phyloP scores from a whole-genome alignment of 2,888 invertebrate genomes.

The Drosophila macrospina region DNA sequence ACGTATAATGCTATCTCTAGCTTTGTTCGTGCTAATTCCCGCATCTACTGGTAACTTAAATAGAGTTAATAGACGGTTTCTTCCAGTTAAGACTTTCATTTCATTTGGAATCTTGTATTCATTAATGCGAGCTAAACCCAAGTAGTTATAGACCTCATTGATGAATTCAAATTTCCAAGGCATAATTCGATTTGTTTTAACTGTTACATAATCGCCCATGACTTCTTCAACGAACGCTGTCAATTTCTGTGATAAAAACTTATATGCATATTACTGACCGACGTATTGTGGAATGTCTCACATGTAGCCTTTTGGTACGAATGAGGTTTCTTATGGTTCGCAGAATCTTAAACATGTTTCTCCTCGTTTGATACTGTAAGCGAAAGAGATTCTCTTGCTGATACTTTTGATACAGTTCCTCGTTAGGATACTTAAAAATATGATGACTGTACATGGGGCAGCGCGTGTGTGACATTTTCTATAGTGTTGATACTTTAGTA shows the following conservation, averaged over 20 bases:
- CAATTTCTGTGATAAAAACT: slow-evolving; percentile 65
- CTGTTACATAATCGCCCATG: slow-evolving; percentile 82
- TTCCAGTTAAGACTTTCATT: slow-evolving; percentile 40
- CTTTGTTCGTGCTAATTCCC: slow-evolving; percentile 36
- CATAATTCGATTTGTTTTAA: slow-evolving; percentile 83
- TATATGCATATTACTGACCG: background rate
- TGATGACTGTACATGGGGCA: slow-evolving; percentile 78
- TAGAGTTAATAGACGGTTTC: slow-evolving; percentile 60
- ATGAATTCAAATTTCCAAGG: slow-evolving; percentile 84
- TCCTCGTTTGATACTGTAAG: slow-evolving; percentile 82
- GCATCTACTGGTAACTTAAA: slow-evolving; percentile 59
- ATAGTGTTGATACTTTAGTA: background rate
- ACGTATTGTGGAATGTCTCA: slow-evolving; percentile 1
- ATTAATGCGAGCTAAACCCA: slow-evolving; percentile 82
- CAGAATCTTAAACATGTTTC: slow-evolving; percentile 81
- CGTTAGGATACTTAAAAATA: slow-evolving; percentile 61
- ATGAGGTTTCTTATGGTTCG: slow-evolving; percentile 70
- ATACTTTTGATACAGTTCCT: slow-evolving; percentile 49
- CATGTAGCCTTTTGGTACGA: slow-evolving; percentile 16
- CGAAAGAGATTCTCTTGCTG: slow-evolving; percentile 74
- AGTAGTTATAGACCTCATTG: slow-evolving; percentile 83
- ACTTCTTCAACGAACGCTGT: slow-evolving; percentile 76
- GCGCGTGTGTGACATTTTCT: slow-evolving; percentile 84
- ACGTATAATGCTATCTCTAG: slow-evolving; percentile 58
- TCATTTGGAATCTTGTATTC: slow-evolving; percentile 62